phyloP scores from a whole-genome alignment of 2,797 vertebrate species.

The Phrynocephalus forsythii region DNA sequence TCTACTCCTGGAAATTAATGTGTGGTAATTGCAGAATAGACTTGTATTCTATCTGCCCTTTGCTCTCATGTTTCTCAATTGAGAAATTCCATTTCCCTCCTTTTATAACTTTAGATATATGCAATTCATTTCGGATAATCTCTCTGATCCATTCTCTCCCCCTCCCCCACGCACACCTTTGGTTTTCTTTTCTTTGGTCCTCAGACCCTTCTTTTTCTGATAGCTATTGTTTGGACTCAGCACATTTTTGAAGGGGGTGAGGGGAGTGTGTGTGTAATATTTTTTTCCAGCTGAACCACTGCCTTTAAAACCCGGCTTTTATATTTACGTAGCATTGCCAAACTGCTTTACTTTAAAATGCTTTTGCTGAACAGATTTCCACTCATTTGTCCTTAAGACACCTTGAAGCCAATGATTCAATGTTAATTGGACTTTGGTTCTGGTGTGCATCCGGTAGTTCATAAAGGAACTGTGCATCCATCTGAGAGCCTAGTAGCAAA shows the following conservation, averaged over 20 bases:
- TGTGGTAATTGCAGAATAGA: constrained; percentile 39
- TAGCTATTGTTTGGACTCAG: constrained; percentile 39
- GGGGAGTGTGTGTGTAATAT: background rate
- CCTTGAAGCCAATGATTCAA: constrained; percentile 39
- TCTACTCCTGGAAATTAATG: constrained; percentile 54
- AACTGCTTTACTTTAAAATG: constrained; percentile 43
- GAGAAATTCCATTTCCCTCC: constrained; percentile 33
- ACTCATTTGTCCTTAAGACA: constrained; percentile 42
- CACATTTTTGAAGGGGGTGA: background rate
- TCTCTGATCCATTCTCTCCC: constrained; percentile 8
- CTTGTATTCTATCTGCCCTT: constrained; percentile 60
- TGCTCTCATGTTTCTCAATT: constrained; percentile 45
- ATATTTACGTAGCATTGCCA: constrained; percentile 42
- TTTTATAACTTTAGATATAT: background rate
- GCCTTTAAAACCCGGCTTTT: constrained; percentile 48
- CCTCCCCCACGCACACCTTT: background rate
- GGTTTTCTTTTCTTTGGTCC: constrained; percentile 3
- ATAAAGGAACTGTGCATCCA: constrained; percentile 29
- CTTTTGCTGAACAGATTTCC: constrained; percentile 31
- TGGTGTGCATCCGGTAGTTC: constrained; percentile 30
- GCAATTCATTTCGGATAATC: constrained; percentile 37
- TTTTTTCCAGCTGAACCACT: background rate
- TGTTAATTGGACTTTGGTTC: constrained; percentile 52
- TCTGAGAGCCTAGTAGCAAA: constrained; percentile 37
- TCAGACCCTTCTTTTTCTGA: constrained; percentile 6